A percentile compares a stretch with the other conserved stretches of the same genome.
phyloP scores from a whole-genome alignment of 2,113 vertebrate species.

The Alethe diademata region DNA sequence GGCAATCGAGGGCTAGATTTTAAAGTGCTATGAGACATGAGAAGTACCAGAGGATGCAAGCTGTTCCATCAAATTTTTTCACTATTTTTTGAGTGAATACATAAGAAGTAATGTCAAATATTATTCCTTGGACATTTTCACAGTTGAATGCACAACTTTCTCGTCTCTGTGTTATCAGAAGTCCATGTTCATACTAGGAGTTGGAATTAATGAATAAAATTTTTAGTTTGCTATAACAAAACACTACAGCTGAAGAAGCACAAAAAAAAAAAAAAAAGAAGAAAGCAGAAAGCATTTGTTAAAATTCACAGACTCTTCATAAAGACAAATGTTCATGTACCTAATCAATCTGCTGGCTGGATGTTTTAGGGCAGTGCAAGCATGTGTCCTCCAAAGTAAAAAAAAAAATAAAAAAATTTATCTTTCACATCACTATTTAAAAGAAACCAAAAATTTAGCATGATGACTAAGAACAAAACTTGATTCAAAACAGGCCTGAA shows the following conservation, averaged over 20 bases:
- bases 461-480: not conserved
- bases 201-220: not conserved
- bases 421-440: not conserved
- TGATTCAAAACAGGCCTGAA: not conserved
- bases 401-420: not conserved
- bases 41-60: not conserved
- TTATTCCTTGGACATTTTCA: not conserved
- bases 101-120: not conserved
- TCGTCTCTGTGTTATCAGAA: constrained; percentile 1
- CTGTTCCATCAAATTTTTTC: not conserved
- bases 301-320: not conserved
- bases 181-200: not conserved
- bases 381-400: not conserved
- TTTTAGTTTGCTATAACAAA: not conserved
- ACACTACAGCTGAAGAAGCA: not conserved
- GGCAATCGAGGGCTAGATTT: not conserved
- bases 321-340: not conserved
- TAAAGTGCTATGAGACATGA: not conserved
- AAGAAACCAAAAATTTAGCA: not conserved
- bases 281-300: not conserved
- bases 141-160: not conserved
- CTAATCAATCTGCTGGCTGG: not conserved
- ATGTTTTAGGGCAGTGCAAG: not conserved
- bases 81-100: not conserved
- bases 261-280: not conserved